Evolutionary conservation across 2,113 vertebrate species (phyloP).

Genomic region (Phasianus colchicus): DNA sequence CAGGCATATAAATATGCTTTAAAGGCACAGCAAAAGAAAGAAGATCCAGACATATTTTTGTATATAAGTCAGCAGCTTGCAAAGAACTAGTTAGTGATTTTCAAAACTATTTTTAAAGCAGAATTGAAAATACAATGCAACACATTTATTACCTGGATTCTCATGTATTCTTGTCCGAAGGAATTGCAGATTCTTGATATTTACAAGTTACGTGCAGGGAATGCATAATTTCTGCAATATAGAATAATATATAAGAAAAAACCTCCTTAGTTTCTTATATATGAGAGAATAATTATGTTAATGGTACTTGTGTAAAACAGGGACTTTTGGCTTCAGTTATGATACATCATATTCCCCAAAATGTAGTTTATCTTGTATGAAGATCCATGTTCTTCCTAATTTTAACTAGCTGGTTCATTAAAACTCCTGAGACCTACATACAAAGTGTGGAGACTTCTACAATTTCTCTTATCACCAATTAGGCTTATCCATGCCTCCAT

Average conservation of each 20-base stretch:
- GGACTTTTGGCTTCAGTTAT: background rate
- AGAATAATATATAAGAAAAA: background rate
- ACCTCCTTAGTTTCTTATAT: background rate
- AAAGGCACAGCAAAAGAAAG: background rate
- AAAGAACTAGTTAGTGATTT: background rate
- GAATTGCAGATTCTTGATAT: background rate
- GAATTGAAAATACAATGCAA: background rate
- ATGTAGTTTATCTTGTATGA: background rate
- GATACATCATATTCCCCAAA: background rate
- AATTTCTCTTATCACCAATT: conserved; percentile 39
- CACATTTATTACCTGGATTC: background rate
- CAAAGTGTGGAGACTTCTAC: background rate
- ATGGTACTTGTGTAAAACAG: background rate
- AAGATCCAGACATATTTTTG: fast-evolving
- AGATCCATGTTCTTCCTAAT: conserved; percentile 9
- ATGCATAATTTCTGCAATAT: background rate
- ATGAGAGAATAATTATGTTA: background rate
- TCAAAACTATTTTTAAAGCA: background rate
- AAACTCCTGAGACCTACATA: background rate
- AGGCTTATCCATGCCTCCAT: background rate
- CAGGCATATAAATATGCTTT: background rate
- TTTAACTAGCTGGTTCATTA: background rate
- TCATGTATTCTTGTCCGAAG: background rate
- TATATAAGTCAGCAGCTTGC: background rate
- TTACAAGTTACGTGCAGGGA: background rate